Percentiles rank a stretch among this genome's conserved stretches.
These are phyloP conservation scores for Mylabris sibirica DNA, from an alignment of 2,888 invertebrate species.

Conservation along the genomic window DNA sequence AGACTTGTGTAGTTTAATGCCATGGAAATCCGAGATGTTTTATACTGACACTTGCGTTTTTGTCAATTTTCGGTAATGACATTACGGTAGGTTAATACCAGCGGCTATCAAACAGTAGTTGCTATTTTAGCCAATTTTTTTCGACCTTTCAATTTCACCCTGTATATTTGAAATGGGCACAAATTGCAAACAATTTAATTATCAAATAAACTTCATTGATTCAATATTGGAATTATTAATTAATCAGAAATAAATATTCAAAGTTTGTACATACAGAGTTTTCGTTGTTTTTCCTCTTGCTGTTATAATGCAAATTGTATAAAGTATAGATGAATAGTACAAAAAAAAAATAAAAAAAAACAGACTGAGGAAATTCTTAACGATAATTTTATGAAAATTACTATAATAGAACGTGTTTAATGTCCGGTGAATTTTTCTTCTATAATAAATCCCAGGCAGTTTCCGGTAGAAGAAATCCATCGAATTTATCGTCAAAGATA, in stretches of 20 bases:
- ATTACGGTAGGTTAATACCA: too few relatives aligned
- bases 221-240: not conserved
- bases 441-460: not conserved
- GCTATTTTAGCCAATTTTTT: too few relatives aligned
- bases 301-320: not conserved
- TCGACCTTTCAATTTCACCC: too few relatives aligned
- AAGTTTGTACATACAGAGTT: not conserved
- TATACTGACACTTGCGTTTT: too few relatives aligned
- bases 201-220: not conserved
- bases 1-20: too few relatives aligned
- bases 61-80: too few relatives aligned
- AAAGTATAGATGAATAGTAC: not conserved
- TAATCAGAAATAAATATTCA: not conserved
- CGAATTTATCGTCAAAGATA: not conserved
- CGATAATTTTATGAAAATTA: slow-evolving; percentile 7
- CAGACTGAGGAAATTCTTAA: not conserved
- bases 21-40: too few relatives aligned
- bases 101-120: too few relatives aligned
- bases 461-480: not conserved
- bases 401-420: slow-evolving; percentile 9
- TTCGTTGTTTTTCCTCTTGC: not conserved
- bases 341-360: too few relatives aligned
- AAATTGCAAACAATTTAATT: not conserved
- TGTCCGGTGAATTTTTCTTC: not conserved
- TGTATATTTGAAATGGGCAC: not conserved